Percentiles rank a stretch among this genome's conserved stretches.
Evolutionary conservation across 53 echinoderm and acorn worm genomes (phyloP).

Genomic region (Paracentrotus lividus): DNA sequence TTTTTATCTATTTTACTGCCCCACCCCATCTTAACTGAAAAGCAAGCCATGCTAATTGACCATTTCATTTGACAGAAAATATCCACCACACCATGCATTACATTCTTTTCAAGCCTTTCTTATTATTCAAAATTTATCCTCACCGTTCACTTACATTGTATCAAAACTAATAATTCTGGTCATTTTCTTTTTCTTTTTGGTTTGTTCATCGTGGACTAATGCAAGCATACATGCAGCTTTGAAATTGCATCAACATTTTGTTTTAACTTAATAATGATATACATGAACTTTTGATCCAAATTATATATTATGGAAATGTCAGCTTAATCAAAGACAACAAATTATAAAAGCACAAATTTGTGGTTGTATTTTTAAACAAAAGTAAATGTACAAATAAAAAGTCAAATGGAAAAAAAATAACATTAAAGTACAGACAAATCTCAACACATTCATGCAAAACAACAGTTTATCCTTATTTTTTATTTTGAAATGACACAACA

Average conservation of each 20-base stretch:
- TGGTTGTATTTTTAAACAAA: not conserved
- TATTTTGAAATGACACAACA: not conserved
- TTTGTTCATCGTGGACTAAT: not conserved
- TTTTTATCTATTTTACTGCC: too few species aligned
- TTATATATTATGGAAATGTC: too few species aligned
- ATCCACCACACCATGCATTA: not conserved
- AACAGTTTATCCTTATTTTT: too few species aligned
- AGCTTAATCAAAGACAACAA: too few species aligned
- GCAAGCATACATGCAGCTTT: not conserved
- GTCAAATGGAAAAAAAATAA: not conserved
- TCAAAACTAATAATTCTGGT: not conserved
- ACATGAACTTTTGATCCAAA: too few species aligned
- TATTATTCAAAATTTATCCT: not conserved
- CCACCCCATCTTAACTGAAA: too few species aligned
- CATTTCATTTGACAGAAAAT: not conserved
- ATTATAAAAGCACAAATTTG: not conserved
- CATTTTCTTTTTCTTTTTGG: not conserved
- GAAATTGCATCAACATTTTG: not conserved
- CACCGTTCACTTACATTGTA: not conserved
- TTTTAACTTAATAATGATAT: not conserved
- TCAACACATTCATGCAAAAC: too few species aligned
- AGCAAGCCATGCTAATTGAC: not conserved
- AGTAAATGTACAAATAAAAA: not conserved
- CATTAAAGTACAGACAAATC: not conserved
- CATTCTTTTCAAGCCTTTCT: not conserved